Percentiles rank a stretch among this genome's conserved stretches.
phyloP scores from a whole-genome alignment of 2,113 vertebrate genomes.

The Sminthopsis crassicaudata region DNA sequence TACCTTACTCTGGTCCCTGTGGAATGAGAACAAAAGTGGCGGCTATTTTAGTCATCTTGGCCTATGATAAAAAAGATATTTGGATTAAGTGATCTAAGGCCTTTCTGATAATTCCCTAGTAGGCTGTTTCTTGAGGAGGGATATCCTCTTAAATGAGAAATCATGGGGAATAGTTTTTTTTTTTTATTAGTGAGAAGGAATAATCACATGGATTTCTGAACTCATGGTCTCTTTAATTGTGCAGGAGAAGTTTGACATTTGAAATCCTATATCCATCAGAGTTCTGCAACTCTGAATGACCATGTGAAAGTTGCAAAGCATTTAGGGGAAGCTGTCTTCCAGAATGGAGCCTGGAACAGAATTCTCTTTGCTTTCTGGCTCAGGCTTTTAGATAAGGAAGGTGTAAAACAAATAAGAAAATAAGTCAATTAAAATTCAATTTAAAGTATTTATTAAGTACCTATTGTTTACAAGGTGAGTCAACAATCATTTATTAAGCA shows the following conservation, averaged over 20 bases:
- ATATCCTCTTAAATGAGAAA: slow-evolving; percentile 25
- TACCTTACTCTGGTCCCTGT: background rate
- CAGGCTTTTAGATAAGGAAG: background rate
- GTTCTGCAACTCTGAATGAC: background rate
- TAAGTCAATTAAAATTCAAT: background rate
- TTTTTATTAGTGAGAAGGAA: background rate
- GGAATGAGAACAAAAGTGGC: background rate
- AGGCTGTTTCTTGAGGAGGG: background rate
- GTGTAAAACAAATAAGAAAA: background rate
- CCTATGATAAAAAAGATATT: background rate
- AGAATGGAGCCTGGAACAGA: background rate
- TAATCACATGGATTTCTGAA: background rate
- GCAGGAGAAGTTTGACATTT: background rate
- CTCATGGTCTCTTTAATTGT: slow-evolving; percentile 9
- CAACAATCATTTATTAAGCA: background rate
- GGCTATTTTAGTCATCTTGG: background rate
- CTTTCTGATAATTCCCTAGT: background rate
- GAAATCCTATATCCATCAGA: background rate
- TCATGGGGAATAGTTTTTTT: background rate
- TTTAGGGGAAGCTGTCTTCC: background rate
- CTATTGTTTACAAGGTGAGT: background rate
- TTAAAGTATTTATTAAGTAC: background rate
- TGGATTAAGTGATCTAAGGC: background rate
- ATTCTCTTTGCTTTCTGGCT: background rate
- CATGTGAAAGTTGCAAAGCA: background rate